A percentile compares a stretch with the other conserved stretches of the same genome.
These are phyloP conservation scores for Rousettus leschenaultii DNA, from an alignment of 2,113 vertebrate species.

Conservation along the genomic window DNA sequence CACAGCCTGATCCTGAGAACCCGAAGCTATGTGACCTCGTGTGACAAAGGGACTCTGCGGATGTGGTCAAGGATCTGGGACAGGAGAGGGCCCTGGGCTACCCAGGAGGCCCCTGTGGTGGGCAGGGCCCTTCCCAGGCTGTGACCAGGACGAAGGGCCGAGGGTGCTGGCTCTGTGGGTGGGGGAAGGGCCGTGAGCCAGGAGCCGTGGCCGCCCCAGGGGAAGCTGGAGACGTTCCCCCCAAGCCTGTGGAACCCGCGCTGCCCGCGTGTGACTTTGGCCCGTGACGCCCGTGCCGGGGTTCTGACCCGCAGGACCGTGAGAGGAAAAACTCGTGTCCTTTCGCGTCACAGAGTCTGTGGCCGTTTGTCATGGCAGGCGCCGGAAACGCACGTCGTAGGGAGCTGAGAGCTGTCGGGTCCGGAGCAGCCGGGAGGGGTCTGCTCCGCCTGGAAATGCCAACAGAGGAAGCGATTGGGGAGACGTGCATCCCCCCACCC, in stretches of 20 bases:
- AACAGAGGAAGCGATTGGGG: neutral
- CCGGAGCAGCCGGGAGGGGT: fast-evolving
- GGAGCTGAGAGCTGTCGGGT: neutral
- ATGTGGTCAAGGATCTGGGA: too few species aligned
- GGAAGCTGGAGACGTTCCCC: too few species aligned
- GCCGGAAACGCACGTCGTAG: fast-evolving
- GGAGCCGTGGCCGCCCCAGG: fast-evolving
- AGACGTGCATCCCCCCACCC: neutral
- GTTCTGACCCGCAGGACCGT: neutral
- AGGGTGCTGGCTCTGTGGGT: too few species aligned
- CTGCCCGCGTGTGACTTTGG: fast-evolving
- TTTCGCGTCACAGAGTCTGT: neutral
- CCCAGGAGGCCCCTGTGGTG: neutral
- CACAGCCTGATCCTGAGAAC: neutral
- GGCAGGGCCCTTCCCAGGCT: neutral
- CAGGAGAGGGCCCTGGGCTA: too few species aligned
- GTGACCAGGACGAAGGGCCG: fast-evolving
- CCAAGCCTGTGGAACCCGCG: neutral
- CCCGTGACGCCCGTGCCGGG: neutral
- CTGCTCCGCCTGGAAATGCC: too few species aligned
- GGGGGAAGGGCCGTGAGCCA: neutral
- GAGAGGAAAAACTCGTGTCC: fast-evolving
- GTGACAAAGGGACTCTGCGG: neutral
- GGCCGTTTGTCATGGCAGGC: neutral
- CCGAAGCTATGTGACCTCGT: fast-evolving